Percentiles rank a stretch among this genome's conserved stretches.
These are phyloP conservation scores for Synanthedon formicaeformis DNA, from an alignment of 2,888 invertebrate species.

Conservation along the genomic window DNA sequence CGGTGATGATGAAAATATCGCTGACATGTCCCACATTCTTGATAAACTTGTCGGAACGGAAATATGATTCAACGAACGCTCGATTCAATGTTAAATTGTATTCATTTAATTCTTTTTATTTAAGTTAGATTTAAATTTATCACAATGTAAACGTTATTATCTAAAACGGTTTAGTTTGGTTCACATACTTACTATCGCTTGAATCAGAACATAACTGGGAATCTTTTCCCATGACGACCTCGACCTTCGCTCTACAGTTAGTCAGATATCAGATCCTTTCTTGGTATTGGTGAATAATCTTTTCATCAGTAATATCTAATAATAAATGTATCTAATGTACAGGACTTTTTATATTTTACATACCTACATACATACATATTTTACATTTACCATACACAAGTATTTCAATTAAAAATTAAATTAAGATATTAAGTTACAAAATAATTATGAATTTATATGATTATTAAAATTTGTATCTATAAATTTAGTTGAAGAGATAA, in stretches of 20 bases:
- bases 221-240: constrained; percentile 61
- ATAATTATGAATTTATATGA: too few species aligned
- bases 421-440: too few species aligned
- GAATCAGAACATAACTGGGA: constrained; percentile 33
- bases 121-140: neutral
- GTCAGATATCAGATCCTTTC: constrained; percentile 36
- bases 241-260: constrained; percentile 31
- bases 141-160: neutral
- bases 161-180: neutral
- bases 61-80: constrained; percentile 42
- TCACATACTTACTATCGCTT: neutral
- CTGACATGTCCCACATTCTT: constrained; percentile 45
- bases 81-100: constrained; percentile 12
- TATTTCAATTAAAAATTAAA: too few species aligned
- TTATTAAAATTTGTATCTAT: too few species aligned
- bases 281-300: constrained; percentile 38
- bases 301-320: constrained; percentile 4
- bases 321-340: too few species aligned
- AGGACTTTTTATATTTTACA: too few species aligned
- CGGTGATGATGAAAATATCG: constrained; percentile 39
- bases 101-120: constrained; percentile 1
- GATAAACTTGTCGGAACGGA: constrained; percentile 57
- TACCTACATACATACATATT: too few species aligned
- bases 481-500: too few species aligned
- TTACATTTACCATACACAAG: too few species aligned